These are phyloP conservation scores for Corbicula japonica DNA, from an alignment of 2,888 invertebrate genomes.

Conservation along the genomic window DNA sequence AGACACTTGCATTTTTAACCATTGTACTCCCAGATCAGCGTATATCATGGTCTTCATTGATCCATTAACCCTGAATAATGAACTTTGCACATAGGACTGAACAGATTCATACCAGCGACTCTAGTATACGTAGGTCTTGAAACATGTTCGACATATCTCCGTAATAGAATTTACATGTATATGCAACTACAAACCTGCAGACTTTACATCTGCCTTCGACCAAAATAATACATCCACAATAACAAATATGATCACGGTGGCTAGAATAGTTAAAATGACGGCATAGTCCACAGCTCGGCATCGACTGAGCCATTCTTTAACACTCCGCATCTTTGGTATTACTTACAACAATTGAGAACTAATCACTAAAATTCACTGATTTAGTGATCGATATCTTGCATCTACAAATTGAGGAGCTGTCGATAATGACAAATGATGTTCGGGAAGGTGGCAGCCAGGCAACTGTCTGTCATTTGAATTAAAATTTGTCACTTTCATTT, in stretches of 20 bases:
- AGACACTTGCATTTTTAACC: no score
- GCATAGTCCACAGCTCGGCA: slow-evolving; percentile 32
- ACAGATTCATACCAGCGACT: no score
- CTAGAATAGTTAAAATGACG: slow-evolving; percentile 20
- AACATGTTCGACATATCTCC: no score
- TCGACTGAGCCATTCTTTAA: slow-evolving; percentile 9
- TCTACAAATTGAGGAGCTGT: slow-evolving; percentile 3
- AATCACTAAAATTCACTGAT: neutral
- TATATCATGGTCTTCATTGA: no score
- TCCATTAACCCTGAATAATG: no score
- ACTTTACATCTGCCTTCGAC: neutral
- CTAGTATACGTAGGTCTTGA: no score
- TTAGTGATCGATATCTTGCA: slow-evolving; percentile 10
- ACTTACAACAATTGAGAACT: no score
- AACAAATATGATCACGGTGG: slow-evolving; percentile 24
- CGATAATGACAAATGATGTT: slow-evolving; percentile 13
- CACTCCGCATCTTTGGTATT: neutral
- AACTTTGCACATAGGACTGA: no score
- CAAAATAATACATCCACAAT: slow-evolving; percentile 41
- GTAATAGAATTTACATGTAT: neutral
- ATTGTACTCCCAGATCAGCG: no score
- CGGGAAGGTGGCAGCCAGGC: no score
- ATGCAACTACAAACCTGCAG: neutral
- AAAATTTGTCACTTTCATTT: neutral
- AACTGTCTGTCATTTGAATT: slow-evolving; percentile 17